phyloP scores from a whole-genome alignment of 2,113 vertebrate genomes.

The Pagrus major region DNA sequence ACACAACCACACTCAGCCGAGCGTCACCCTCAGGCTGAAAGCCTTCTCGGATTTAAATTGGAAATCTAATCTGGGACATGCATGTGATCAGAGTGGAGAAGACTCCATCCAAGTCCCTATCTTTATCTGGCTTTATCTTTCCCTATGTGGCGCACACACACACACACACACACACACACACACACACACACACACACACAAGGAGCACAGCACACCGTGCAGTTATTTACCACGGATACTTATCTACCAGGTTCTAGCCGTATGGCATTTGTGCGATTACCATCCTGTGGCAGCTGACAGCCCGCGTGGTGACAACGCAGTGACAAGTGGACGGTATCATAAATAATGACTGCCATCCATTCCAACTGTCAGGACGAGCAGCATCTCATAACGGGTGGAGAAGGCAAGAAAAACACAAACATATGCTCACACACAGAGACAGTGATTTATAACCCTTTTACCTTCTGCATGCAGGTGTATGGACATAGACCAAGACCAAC shows the following conservation, averaged over 20 bases:
- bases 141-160: constrained; percentile 23
- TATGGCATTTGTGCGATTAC: constrained; percentile 62
- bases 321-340: constrained; percentile 63
- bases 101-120: not conserved
- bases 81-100: constrained; percentile 22
- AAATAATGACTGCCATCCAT: constrained; percentile 73
- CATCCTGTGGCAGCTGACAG: constrained; percentile 61
- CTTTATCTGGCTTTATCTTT: constrained; percentile 19
- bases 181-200: constrained; percentile 32
- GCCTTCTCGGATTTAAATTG: constrained; percentile 35
- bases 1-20: constrained; percentile 18
- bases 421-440: constrained; percentile 55
- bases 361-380: constrained; percentile 54
- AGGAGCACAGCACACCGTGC: not conserved
- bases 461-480: constrained; percentile 42
- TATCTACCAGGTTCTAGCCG: constrained; percentile 44
- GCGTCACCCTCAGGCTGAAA: constrained; percentile 7
- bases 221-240: constrained; percentile 50
- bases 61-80: constrained; percentile 39
- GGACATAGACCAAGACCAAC: constrained; percentile 7
- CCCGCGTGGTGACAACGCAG: constrained; percentile 40
- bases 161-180: constrained; percentile 3
- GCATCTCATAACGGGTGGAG: constrained; percentile 46
- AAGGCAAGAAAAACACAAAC: constrained; percentile 60
- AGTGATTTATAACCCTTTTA: constrained; percentile 66